These are phyloP conservation scores for Sinohyriopsis cumingii DNA, from an alignment of 2,888 invertebrate species.

Conservation along the genomic window DNA sequence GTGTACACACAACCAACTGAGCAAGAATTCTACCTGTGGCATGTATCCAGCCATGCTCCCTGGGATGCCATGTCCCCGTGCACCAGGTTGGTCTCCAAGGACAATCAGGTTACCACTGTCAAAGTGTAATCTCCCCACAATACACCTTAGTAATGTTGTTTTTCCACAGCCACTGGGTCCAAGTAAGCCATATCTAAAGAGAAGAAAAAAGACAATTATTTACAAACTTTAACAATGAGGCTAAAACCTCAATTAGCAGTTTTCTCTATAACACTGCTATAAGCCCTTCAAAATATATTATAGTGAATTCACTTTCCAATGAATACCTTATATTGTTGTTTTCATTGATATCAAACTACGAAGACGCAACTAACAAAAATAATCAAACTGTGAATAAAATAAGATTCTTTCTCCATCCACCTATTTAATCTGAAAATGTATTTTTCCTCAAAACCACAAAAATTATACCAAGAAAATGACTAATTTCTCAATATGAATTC, in stretches of 20 bases:
- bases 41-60: slow-evolving; percentile 97
- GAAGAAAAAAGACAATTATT: not conserved
- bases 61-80: slow-evolving; percentile 90
- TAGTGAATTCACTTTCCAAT: too few species aligned
- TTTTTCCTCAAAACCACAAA: too few species aligned
- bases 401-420: not conserved
- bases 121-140: slow-evolving; percentile 88
- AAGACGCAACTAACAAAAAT: too few species aligned
- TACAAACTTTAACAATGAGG: not conserved
- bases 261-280: not conserved
- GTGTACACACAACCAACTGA: too few species aligned
- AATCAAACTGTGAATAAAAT: too few species aligned
- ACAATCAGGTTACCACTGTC: slow-evolving; percentile 92
- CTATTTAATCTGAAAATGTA: too few species aligned
- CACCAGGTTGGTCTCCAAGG: slow-evolving; percentile 91
- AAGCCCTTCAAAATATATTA: too few species aligned
- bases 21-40: slow-evolving; percentile 80
- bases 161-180: slow-evolving; percentile 96
- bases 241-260: too few species aligned
- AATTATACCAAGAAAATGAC: too few species aligned
- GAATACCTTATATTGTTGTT: too few species aligned
- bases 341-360: too few species aligned
- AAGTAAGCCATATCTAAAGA: slow-evolving; percentile 87
- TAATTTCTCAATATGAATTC: too few species aligned
- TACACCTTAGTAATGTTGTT: slow-evolving; percentile 92